Percentiles rank a stretch among this genome's conserved stretches.
Evolutionary conservation across 2,113 vertebrate species (phyloP).

Genomic region (Passer domesticus): DNA sequence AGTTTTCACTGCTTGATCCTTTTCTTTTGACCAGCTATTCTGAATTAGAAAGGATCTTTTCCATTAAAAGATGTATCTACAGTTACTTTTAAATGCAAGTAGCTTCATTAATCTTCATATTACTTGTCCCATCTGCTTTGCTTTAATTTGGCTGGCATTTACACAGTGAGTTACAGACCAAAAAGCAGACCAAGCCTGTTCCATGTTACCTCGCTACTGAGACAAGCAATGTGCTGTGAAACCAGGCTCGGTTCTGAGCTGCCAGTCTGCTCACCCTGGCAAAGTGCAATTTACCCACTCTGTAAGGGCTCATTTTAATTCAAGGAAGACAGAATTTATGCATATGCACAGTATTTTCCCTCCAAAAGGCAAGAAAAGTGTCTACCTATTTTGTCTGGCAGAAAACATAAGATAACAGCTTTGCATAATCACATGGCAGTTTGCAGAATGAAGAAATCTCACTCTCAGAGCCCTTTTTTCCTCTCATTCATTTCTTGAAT

Average conservation of each 20-base stretch:
- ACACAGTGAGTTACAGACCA: slow-evolving; percentile 41
- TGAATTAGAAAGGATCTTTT: neutral
- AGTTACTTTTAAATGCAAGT: slow-evolving; percentile 20
- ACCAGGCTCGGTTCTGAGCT: neutral
- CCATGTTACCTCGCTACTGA: slow-evolving; percentile 31
- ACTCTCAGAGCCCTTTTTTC: neutral
- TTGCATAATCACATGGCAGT: slow-evolving; percentile 35
- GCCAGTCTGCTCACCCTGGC: neutral
- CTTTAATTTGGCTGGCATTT: slow-evolving; percentile 70
- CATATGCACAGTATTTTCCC: slow-evolving; percentile 29
- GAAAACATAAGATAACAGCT: slow-evolving; percentile 36
- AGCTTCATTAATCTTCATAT: slow-evolving; percentile 64
- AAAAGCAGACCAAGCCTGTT: slow-evolving; percentile 54
- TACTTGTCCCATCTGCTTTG: slow-evolving; percentile 65
- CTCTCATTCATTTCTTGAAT: neutral
- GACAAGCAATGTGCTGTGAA: slow-evolving; percentile 49
- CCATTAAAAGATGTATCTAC: neutral
- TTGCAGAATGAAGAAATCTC: slow-evolving; percentile 24
- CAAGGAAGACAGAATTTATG: slow-evolving; percentile 27
- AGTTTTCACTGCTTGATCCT: neutral
- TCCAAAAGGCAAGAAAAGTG: slow-evolving; percentile 42
- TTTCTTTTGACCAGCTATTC: slow-evolving; percentile 2
- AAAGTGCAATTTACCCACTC: neutral
- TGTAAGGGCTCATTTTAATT: slow-evolving; percentile 34
- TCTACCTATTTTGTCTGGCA: slow-evolving; percentile 61